Conservation (phyloP, 2,797 vertebrate genomes). For the Gadopsis bispinosus region DNA sequence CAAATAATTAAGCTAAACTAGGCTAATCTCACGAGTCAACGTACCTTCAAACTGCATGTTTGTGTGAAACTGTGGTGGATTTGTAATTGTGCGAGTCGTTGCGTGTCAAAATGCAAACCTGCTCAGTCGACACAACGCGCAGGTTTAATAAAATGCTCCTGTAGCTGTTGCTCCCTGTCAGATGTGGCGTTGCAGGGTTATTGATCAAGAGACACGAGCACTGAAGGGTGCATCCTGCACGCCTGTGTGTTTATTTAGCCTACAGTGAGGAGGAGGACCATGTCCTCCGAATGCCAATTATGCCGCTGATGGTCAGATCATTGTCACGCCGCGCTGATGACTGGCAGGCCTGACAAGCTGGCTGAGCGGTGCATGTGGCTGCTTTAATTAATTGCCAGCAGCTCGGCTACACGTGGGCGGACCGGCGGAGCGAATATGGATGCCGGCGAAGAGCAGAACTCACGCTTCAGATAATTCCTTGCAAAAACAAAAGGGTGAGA, state of each 20-base stretch:
- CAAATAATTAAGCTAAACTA: not conserved
- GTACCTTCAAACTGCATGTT: too few relatives aligned
- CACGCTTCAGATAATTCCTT: not conserved
- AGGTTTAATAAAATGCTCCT: not conserved
- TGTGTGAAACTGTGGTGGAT: too few relatives aligned
- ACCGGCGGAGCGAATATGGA: slow-evolving; percentile 31
- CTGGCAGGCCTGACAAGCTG: slow-evolving; percentile 64
- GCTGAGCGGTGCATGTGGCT: slow-evolving; percentile 34
- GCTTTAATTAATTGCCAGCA: slow-evolving; percentile 60
- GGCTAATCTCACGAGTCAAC: not conserved
- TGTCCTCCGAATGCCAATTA: slow-evolving; percentile 64
- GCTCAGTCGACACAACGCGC: not conserved
- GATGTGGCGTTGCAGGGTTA: slow-evolving; percentile 35
- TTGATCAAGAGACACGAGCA: slow-evolving; percentile 34
- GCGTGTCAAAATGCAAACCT: not conserved
- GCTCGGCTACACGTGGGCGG: slow-evolving; percentile 42
- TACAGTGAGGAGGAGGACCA: slow-evolving; percentile 42
- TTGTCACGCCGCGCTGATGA: slow-evolving; percentile 60
- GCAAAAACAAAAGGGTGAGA: slow-evolving; percentile 44
- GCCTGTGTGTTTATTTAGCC: slow-evolving; percentile 50
- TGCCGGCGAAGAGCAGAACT: slow-evolving; percentile 32
- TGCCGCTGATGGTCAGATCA: slow-evolving; percentile 63
- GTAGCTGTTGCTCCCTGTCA: not conserved
- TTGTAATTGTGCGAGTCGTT: too few relatives aligned
- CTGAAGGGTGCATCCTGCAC: slow-evolving; percentile 38